Percentiles rank a stretch among this genome's conserved stretches.
Conservation (phyloP, 2,113 vertebrate species). For the Tympanuchus pallidicinctus region DNA sequence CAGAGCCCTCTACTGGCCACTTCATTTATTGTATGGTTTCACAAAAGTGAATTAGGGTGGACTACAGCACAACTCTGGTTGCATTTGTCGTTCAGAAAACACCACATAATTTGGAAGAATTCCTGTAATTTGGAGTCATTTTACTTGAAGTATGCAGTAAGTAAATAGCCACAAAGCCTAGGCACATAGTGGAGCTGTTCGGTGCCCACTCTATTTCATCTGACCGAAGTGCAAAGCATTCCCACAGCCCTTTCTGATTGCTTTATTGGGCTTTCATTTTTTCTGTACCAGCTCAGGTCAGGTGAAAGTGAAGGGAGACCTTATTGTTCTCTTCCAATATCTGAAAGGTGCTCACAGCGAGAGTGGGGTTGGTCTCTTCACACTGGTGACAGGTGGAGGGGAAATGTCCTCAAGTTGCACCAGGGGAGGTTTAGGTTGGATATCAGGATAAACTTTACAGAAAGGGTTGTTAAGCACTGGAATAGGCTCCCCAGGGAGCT, state of each 20-base stretch:
- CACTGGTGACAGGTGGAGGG: too few relatives aligned
- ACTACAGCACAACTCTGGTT: background rate
- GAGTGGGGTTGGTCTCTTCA: too few relatives aligned
- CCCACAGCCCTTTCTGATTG: background rate
- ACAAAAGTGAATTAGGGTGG: background rate
- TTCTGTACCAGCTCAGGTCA: background rate
- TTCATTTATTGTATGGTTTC: background rate
- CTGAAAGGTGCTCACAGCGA: too few relatives aligned
- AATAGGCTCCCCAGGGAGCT: too few relatives aligned
- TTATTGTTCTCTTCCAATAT: too few relatives aligned
- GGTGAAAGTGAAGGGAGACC: too few relatives aligned
- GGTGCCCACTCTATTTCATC: background rate
- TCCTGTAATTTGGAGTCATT: background rate
- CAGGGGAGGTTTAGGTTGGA: too few relatives aligned
- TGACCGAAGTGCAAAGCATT: background rate
- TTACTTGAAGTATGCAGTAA: background rate
- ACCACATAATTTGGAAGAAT: background rate
- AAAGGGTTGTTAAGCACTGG: too few relatives aligned
- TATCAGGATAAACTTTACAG: too few relatives aligned
- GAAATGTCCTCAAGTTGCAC: too few relatives aligned
- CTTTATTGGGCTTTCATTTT: rapidly evolving
- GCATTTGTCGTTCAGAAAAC: background rate
- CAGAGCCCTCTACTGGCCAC: constrained; percentile 52
- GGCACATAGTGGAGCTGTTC: background rate
- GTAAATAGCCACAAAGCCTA: background rate